Conservation (phyloP, 2,888 invertebrate genomes). For the Ectobius pallidus region DNA sequence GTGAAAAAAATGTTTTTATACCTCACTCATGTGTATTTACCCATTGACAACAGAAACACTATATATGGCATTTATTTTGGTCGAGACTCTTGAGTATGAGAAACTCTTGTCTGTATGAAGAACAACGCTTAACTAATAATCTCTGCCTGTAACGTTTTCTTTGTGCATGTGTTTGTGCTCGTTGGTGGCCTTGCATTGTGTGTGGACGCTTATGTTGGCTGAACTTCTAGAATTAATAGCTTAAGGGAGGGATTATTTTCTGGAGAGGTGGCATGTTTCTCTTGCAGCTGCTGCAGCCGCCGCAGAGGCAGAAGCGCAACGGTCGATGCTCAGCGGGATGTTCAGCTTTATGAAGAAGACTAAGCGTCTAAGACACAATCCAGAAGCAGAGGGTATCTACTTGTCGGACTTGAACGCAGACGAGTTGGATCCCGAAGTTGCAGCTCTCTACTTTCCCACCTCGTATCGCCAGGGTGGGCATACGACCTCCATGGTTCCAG, state of each 20-base stretch:
- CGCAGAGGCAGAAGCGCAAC: conserved; percentile 54
- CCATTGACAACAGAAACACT: no score
- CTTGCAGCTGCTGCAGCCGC: conserved; percentile 27
- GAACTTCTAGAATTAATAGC: no score
- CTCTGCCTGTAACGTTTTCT: no score
- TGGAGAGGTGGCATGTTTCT: conserved; percentile 14
- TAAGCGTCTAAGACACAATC: conserved; percentile 64
- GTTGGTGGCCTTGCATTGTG: not conserved
- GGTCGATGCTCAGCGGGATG: conserved; percentile 88
- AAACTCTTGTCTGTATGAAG: no score
- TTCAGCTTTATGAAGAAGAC: conserved; percentile 90
- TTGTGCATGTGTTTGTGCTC: no score
- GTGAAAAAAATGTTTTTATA: no score
- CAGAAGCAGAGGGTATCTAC: conserved; percentile 82
- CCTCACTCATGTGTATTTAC: no score
- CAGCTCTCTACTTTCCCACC: conserved; percentile 83
- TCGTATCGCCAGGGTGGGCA: conserved; percentile 53
- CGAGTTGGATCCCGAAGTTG: conserved; percentile 89
- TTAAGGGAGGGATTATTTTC: not conserved
- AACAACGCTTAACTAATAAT: no score
- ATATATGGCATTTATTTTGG: no score
- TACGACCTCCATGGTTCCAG: conserved; percentile 23
- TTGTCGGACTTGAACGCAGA: conserved; percentile 90
- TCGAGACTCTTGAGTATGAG: no score
- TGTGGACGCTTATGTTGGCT: not conserved